These are phyloP conservation scores for Scarus forsteni DNA, from an alignment of 2,797 vertebrate genomes.

Conservation along the genomic window DNA sequence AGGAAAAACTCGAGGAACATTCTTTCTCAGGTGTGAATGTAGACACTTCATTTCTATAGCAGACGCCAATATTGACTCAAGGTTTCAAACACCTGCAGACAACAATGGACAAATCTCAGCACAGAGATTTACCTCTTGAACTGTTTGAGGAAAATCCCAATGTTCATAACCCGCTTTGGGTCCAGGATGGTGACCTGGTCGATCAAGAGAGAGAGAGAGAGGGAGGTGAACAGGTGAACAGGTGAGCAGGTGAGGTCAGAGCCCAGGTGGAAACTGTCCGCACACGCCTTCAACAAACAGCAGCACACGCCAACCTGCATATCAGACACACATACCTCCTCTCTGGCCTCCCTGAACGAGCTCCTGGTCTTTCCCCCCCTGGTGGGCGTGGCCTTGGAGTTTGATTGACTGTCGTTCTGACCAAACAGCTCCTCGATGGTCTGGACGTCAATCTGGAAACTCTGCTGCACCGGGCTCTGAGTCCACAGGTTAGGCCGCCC, in stretches of 20 bases:
- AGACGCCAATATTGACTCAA: neutral
- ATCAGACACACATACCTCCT: slow-evolving; percentile 83
- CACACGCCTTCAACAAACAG: slow-evolving; percentile 45
- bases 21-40: too few species aligned
- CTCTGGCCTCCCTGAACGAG: slow-evolving; percentile 85
- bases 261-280: slow-evolving; percentile 27
- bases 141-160: slow-evolving; percentile 96
- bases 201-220: slow-evolving; percentile 11
- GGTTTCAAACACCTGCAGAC: neutral
- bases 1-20: too few species aligned
- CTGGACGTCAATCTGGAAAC: slow-evolving; percentile 89
- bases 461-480: slow-evolving; percentile 77
- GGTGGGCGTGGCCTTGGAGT: slow-evolving; percentile 11
- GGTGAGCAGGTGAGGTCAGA: slow-evolving; percentile 1
- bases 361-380: slow-evolving; percentile 67
- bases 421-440: slow-evolving; percentile 94
- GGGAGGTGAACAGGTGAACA: slow-evolving; percentile 1
- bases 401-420: slow-evolving; percentile 80
- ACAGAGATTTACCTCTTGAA: slow-evolving; percentile 90
- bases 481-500: slow-evolving; percentile 94
- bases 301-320: slow-evolving; percentile 12
- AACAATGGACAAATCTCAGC: neutral
- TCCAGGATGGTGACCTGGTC: slow-evolving; percentile 90
- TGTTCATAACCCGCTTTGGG: slow-evolving; percentile 93
- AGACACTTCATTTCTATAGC: too few species aligned